Conservation (phyloP, 2,113 vertebrate genomes). For the Butorides virescens region DNA sequence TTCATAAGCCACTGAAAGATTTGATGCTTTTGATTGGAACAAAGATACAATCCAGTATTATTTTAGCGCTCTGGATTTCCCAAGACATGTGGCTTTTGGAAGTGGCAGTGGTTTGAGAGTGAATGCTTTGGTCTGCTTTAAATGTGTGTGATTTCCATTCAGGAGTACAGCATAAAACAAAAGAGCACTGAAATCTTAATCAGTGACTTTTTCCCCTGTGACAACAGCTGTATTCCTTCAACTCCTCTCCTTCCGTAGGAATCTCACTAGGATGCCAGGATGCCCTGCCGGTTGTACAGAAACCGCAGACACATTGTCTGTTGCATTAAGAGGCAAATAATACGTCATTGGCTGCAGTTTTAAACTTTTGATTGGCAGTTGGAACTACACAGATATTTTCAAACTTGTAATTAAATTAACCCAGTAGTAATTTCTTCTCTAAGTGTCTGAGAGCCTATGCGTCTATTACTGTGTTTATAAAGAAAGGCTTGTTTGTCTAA, state of each 20-base stretch:
- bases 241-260: background rate
- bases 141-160: background rate
- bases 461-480: slow-evolving; percentile 14
- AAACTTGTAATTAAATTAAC: slow-evolving; percentile 9
- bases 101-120: background rate
- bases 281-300: background rate
- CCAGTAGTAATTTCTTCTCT: background rate
- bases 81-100: slow-evolving; percentile 50
- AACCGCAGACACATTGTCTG: slow-evolving; percentile 30
- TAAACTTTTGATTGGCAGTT: background rate
- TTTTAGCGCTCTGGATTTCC: slow-evolving; percentile 45
- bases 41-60: slow-evolving; percentile 14
- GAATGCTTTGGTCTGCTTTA: background rate
- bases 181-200: slow-evolving; percentile 36
- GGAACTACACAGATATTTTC: background rate
- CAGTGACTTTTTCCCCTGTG: background rate
- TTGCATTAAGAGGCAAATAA: slow-evolving; percentile 19
- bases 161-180: background rate
- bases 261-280: slow-evolving; percentile 2
- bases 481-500: background rate
- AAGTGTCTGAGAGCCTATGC: background rate
- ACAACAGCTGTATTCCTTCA: slow-evolving; percentile 42
- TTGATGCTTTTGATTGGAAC: background rate
- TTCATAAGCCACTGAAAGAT: background rate
- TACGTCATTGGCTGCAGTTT: background rate